Evolutionary conservation across 1,140 invertebrate species (phyloP).

Genomic region (Temnothorax curvispinosus): DNA sequence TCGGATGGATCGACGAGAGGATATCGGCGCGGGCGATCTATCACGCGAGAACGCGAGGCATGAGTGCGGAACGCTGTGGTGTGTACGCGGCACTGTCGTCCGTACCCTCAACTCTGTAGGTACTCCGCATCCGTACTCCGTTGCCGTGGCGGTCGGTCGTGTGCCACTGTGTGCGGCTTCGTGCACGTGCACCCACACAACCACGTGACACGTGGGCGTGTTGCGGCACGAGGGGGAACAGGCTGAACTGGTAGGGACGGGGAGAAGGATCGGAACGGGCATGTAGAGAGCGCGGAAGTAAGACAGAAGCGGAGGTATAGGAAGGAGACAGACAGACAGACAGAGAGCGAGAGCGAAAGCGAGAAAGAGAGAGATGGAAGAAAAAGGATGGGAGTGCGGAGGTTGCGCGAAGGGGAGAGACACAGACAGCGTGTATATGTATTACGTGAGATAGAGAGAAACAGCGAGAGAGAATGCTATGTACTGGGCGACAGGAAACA

Average conservation of each 20-base stretch:
- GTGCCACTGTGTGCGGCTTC: conserved; percentile 46
- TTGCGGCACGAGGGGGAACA: conserved; percentile 42
- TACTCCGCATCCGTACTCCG: conserved; percentile 76
- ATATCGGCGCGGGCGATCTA: conserved; percentile 61
- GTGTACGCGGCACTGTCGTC: conserved; percentile 80
- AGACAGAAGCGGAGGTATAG: conserved; percentile 38
- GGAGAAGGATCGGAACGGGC: conserved; percentile 14
- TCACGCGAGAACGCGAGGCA: conserved; percentile 73
- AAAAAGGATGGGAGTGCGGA: conserved; percentile 24
- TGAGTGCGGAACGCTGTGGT: conserved; percentile 78
- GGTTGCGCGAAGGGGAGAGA: conserved; percentile 48
- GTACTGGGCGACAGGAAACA: conserved; percentile 61
- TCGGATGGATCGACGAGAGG: conserved; percentile 36
- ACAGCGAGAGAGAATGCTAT: conserved; percentile 49
- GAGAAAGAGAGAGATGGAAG: conserved; percentile 39
- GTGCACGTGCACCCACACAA: conserved; percentile 35
- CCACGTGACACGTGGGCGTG: conserved; percentile 67
- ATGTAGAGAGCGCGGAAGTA: conserved; percentile 36
- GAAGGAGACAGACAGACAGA: conserved; percentile 31
- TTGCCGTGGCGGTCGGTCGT: conserved; percentile 27
- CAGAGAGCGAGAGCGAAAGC: conserved; percentile 8
- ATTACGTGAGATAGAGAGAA: conserved; percentile 63
- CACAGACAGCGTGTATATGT: background rate
- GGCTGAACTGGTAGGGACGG: conserved; percentile 37
- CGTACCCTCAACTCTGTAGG: conserved; percentile 73